phyloP scores from a whole-genome alignment of 30 jellyfish, hydroid and myxozoan genomes.

The Phacellophora camtschatica region DNA sequence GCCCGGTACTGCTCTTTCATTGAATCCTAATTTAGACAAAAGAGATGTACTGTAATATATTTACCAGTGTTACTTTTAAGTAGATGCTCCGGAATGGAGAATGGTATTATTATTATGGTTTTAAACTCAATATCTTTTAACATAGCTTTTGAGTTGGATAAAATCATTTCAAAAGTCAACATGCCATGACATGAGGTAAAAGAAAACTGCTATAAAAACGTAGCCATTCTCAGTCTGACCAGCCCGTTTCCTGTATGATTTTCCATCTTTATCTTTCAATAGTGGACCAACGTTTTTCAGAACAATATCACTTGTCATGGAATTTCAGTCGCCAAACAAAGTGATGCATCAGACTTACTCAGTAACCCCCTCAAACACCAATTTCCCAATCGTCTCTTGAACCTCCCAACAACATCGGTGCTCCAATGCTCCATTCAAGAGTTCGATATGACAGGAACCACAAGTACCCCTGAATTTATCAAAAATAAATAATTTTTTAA shows the following conservation, averaged over 20 bases:
- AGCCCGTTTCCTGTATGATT: slow-evolving; percentile 8
- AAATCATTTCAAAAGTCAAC: too few relatives aligned
- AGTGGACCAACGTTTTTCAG: slow-evolving; percentile 31
- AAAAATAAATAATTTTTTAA: not conserved
- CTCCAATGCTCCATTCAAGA: slow-evolving; percentile 5
- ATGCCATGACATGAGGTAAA: too few relatives aligned
- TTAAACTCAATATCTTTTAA: too few relatives aligned
- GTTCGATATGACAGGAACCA: slow-evolving; percentile 1
- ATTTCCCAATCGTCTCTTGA: not conserved
- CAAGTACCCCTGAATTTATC: slow-evolving; percentile 4
- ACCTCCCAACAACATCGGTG: slow-evolving; percentile 17
- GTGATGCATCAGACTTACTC: not conserved
- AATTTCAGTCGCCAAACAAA: not conserved
- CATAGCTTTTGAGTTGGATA: too few relatives aligned
- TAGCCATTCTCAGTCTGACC: slow-evolving; percentile 8
- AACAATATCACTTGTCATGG: not conserved
- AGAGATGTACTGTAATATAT: too few relatives aligned
- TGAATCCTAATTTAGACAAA: too few relatives aligned
- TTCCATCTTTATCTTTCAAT: slow-evolving; percentile 32
- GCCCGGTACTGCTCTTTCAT: too few relatives aligned
- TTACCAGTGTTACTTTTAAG: too few relatives aligned
- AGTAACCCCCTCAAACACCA: slow-evolving; percentile 7
- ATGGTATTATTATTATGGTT: too few relatives aligned
- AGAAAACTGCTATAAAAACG: too few relatives aligned
- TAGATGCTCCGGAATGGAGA: too few relatives aligned